Evolutionary conservation across 2,888 invertebrate genomes (phyloP).

Genomic region (Tillus elongatus): DNA sequence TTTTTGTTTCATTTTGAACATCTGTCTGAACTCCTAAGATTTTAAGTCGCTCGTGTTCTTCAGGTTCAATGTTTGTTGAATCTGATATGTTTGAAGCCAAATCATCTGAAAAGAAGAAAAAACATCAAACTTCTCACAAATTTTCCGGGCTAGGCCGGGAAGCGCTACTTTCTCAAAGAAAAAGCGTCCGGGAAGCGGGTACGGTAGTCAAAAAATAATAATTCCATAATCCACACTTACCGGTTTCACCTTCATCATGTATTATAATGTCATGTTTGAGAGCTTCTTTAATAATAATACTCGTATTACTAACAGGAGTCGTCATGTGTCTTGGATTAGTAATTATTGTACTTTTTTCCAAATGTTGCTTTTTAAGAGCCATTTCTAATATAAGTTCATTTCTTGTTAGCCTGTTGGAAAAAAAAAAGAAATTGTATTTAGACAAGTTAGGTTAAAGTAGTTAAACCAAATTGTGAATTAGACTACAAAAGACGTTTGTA

Average conservation of each 20-base stretch:
- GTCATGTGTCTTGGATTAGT: neutral
- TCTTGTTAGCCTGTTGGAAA: neutral
- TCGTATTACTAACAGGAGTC: neutral
- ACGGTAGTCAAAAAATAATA: too few species aligned
- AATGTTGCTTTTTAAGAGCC: neutral
- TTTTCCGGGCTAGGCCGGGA: neutral
- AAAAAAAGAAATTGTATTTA: neutral
- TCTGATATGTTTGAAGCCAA: too few species aligned
- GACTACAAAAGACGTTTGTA: slow-evolving; percentile 2
- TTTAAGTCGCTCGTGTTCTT: too few species aligned
- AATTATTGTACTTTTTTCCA: too few species aligned
- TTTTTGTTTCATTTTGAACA: too few species aligned
- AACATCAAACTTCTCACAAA: slow-evolving; percentile 4
- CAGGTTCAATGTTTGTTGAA: too few species aligned
- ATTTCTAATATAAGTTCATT: neutral
- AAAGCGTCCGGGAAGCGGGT: too few species aligned
- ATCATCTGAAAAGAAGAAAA: slow-evolving; percentile 1
- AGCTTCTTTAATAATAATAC: neutral
- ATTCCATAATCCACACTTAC: neutral
- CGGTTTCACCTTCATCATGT: neutral
- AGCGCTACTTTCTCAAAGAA: too few species aligned
- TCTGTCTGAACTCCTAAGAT: too few species aligned
- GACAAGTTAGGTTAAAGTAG: neutral
- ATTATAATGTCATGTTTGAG: slow-evolving; percentile 1
- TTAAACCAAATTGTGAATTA: neutral